Evolutionary conservation across 2,797 vertebrate genomes (phyloP).

Genomic region (Pelobates cultripes): DNA sequence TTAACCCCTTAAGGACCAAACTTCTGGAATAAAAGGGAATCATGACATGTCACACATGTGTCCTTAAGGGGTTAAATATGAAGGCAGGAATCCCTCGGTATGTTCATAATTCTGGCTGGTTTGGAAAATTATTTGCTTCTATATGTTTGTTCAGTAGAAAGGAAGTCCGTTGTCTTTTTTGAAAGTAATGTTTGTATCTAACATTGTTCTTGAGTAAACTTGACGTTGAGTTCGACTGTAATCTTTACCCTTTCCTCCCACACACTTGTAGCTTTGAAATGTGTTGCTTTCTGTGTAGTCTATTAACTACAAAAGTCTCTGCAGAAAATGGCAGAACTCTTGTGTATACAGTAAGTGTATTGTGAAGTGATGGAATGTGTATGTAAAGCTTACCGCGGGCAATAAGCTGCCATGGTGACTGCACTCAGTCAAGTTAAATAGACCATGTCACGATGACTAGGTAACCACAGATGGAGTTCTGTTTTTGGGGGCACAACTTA

Average conservation of each 20-base stretch:
- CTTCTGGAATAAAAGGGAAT: too few relatives aligned
- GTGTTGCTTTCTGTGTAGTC: background rate
- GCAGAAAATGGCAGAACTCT: background rate
- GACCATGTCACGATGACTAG: too few relatives aligned
- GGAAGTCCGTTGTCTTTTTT: background rate
- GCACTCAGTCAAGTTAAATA: too few relatives aligned
- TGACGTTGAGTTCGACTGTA: background rate
- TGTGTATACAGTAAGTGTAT: background rate
- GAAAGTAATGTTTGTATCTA: background rate
- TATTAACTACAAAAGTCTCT: background rate
- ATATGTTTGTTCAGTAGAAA: background rate
- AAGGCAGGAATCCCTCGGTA: background rate
- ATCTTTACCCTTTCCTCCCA: background rate
- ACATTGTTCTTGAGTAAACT: conserved; percentile 4
- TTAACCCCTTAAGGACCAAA: too few relatives aligned
- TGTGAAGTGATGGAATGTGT: background rate
- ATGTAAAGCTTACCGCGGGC: too few relatives aligned
- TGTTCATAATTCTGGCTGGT: background rate
- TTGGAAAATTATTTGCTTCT: background rate
- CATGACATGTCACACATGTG: too few relatives aligned
- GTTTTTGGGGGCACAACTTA: too few relatives aligned
- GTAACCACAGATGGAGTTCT: too few relatives aligned
- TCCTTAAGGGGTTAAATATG: too few relatives aligned
- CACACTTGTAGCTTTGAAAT: conserved; percentile 23
- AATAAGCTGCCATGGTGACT: too few relatives aligned